Percentiles rank a stretch among this genome's conserved stretches.
Evolutionary conservation across 2,888 invertebrate genomes (phyloP).

Genomic region (Cartodere bifasciata): DNA sequence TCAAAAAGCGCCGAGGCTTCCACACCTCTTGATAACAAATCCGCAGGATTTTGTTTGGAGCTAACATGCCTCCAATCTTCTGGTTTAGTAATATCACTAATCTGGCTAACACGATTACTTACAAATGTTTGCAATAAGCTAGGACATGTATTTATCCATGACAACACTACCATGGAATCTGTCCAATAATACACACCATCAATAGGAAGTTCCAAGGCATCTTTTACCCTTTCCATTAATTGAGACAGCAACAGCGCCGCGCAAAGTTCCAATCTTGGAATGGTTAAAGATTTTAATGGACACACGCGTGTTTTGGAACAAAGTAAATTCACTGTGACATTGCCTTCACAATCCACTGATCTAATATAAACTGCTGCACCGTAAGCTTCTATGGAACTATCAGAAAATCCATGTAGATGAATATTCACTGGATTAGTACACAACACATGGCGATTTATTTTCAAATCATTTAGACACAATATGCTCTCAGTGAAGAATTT

Average conservation of each 20-base stretch:
- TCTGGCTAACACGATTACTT: conserved; percentile 3
- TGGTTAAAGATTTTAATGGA: conserved; percentile 8
- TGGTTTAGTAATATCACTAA: background rate
- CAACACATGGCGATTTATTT: conserved; percentile 8
- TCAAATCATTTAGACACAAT: conserved; percentile 4
- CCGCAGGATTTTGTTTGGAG: conserved; percentile 1
- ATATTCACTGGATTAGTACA: conserved; percentile 5
- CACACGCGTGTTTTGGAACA: conserved; percentile 12
- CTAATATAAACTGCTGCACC: conserved; percentile 13
- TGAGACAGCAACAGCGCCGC: conserved; percentile 7
- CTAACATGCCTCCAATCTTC: conserved; percentile 1
- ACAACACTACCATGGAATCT: conserved; percentile 11
- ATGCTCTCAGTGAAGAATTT: conserved; percentile 9
- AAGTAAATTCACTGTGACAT: conserved; percentile 1
- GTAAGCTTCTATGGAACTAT: conserved; percentile 14
- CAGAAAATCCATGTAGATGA: conserved; percentile 16
- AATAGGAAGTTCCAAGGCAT: background rate
- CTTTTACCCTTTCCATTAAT: background rate
- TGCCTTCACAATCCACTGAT: background rate
- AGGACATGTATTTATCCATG: conserved; percentile 7
- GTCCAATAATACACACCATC: conserved; percentile 4
- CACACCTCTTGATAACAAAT: conserved; percentile 1
- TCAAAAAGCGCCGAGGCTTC: background rate
- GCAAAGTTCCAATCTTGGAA: conserved; percentile 8
- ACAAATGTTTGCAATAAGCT: conserved; percentile 3